Evolutionary conservation across 1,140 invertebrate species (phyloP).

Genomic region (Drosophila nigromelanica): DNA sequence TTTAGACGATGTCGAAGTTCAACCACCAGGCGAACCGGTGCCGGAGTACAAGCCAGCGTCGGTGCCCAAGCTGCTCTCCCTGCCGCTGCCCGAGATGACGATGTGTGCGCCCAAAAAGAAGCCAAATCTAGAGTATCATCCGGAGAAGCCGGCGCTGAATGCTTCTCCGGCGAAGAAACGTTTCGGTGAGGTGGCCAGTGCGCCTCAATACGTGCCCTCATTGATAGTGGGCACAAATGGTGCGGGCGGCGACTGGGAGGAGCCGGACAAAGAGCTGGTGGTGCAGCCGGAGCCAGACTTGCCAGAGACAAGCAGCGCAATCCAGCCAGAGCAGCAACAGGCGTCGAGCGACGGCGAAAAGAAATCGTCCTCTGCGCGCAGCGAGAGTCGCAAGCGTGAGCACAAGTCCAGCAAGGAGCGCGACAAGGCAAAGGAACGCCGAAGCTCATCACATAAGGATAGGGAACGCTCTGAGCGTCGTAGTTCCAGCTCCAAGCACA

Average conservation of each 20-base stretch:
- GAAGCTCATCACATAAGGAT: conserved; percentile 50
- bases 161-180: conserved; percentile 66
- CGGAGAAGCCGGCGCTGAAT: conserved; percentile 77
- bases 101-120: conserved; percentile 53
- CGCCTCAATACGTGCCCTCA: conserved; percentile 84
- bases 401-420: conserved; percentile 49
- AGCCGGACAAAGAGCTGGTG: conserved; percentile 15
- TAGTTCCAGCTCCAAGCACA: conserved; percentile 57
- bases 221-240: conserved; percentile 31
- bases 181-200: conserved; percentile 26
- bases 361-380: conserved; percentile 33
- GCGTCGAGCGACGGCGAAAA: conserved; percentile 5
- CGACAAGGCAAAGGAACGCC: conserved; percentile 36
- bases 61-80: conserved; percentile 70
- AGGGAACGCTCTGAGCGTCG: conserved; percentile 52
- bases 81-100: conserved; percentile 65
- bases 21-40: conserved; percentile 27
- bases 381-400: conserved; percentile 36
- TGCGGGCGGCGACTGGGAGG: conserved; percentile 22
- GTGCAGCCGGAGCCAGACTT: conserved; percentile 23
- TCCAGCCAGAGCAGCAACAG: conserved; percentile 49
- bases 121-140: conserved; percentile 74
- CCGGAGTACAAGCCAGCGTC: conserved; percentile 65
- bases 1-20: conserved; percentile 64
- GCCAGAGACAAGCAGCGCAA: neutral